These are phyloP conservation scores for Adelosebastes latens DNA, from an alignment of 2,797 vertebrate species.

Conservation along the genomic window DNA sequence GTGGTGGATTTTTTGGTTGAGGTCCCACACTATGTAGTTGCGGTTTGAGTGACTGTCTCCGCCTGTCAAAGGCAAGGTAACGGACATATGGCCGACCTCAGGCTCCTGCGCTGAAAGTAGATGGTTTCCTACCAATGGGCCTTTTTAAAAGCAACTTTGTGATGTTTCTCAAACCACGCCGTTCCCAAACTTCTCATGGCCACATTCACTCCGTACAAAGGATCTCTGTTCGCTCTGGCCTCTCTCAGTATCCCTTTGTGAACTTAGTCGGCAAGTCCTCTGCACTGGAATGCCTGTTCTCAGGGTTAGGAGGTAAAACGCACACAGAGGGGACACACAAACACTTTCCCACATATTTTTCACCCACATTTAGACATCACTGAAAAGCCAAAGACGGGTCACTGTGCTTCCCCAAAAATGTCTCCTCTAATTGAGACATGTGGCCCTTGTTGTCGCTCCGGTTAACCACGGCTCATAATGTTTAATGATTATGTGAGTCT, in stretches of 20 bases:
- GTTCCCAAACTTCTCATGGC: conserved; percentile 81
- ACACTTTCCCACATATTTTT: conserved; percentile 52
- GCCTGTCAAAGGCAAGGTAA: conserved; percentile 40
- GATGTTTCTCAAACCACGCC: conserved; percentile 80
- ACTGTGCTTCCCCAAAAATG: not conserved
- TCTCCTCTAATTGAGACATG: conserved; percentile 29
- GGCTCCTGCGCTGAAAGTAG: conserved; percentile 44
- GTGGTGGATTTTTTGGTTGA: not conserved
- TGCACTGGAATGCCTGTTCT: conserved; percentile 80
- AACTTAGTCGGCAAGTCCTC: conserved; percentile 79
- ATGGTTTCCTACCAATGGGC: conserved; percentile 54
- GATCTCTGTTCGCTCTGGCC: conserved; percentile 81
- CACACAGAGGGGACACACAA: conserved; percentile 60
- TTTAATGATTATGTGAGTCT: conserved; percentile 19
- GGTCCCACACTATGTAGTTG: conserved; percentile 13
- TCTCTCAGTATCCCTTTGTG: conserved; percentile 84
- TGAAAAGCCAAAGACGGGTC: conserved; percentile 35
- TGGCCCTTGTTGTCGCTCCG: conserved; percentile 20
- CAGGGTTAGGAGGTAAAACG: conserved; percentile 78
- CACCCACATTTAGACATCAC: conserved; percentile 1
- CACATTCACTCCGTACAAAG: conserved; percentile 83
- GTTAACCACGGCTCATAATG: conserved; percentile 19
- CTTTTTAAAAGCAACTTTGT: conserved; percentile 74
- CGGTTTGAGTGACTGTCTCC: conserved; percentile 11
- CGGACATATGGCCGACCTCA: conserved; percentile 40